These are phyloP conservation scores for Baccha elongata DNA, from an alignment of 2,888 invertebrate species.

Conservation along the genomic window DNA sequence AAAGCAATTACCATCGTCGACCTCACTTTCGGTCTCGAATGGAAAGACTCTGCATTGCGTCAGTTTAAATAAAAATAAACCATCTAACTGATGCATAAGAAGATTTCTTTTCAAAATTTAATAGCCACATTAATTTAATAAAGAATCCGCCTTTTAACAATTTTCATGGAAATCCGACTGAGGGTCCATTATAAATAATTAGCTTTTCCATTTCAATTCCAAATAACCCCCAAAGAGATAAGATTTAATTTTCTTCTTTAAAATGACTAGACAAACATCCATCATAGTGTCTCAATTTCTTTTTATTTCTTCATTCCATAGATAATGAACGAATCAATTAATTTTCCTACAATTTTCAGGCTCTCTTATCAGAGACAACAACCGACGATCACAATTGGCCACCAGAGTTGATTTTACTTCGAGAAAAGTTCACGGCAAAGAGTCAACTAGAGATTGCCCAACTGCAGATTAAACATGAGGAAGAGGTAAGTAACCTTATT, in stretches of 20 bases:
- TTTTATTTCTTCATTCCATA: conserved; percentile 1
- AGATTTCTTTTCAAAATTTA: conserved; percentile 5
- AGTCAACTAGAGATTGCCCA: conserved; percentile 85
- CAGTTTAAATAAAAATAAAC: conserved; percentile 15
- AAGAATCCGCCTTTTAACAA: conserved; percentile 1
- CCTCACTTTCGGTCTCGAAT: conserved; percentile 36
- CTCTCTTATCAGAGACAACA: conserved; percentile 87
- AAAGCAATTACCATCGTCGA: conserved; percentile 31
- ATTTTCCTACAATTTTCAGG: conserved; percentile 82
- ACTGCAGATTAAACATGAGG: conserved; percentile 84
- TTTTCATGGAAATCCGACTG: neutral
- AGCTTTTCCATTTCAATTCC: conserved; percentile 56
- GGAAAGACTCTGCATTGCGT: conserved; percentile 1
- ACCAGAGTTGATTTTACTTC: conserved; percentile 87
- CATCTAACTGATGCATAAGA: conserved; percentile 6
- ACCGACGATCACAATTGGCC: conserved; percentile 89
- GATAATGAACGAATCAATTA: conserved; percentile 16
- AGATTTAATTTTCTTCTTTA: conserved; percentile 24
- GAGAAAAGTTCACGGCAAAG: conserved; percentile 88
- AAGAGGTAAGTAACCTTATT: conserved; percentile 84
- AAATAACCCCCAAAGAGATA: conserved; percentile 52
- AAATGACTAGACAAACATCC: neutral
- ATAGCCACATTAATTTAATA: conserved; percentile 9
- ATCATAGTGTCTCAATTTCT: neutral
- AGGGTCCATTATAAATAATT: conserved; percentile 23